Evolutionary conservation across 1,140 invertebrate species (phyloP), one percentile per base, ranked within the genome.

Genomic region (Megalonaias nervosa): DNA sequence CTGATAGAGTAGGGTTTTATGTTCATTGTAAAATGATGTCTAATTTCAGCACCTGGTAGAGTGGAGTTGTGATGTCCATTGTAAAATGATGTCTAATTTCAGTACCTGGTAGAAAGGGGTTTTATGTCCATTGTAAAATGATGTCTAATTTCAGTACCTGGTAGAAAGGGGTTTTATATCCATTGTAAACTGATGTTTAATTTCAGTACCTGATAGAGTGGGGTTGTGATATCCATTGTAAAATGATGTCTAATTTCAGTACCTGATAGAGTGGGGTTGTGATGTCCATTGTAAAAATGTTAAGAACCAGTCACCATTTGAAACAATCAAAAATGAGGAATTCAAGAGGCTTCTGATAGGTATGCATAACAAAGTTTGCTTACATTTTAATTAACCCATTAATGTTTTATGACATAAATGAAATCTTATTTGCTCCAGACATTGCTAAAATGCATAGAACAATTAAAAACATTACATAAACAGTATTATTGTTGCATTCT

Each of bases 111-210:
- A 26, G 26, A 26, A 2, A 2, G 26, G 26, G 26, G 1, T 26
- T 1, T 26, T 1, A 26, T 26, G 26, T 26, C 26, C 26, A 26
- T 26, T 1, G 26, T 64, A 81, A 75, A 48, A 89, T 26, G 2
- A 26, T 38, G 66, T 57, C 62, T 67, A 77, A 57, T 77, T 86
- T 56, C 78, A 90, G 89, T 77, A 86, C 61, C 71, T 90, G 55
- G 86, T 90, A 58, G 89, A 90, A 75, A 90, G 87, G 86, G 89
- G 89, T 19, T 90, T 88, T 84, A 90, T 82, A 82, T 90, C 4
- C 85, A 89, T 71, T 79, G 82, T 64, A 81, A 75, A 48, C 88
- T 26, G 2, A 26, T 38, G 66, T 57, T 64, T 67, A 77, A 57
- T 77, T 86, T 56, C 78, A 90, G 89, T 77, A 86, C 61, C 71